Conservation (phyloP, 2,113 vertebrate genomes). For the Bos indicus region DNA sequence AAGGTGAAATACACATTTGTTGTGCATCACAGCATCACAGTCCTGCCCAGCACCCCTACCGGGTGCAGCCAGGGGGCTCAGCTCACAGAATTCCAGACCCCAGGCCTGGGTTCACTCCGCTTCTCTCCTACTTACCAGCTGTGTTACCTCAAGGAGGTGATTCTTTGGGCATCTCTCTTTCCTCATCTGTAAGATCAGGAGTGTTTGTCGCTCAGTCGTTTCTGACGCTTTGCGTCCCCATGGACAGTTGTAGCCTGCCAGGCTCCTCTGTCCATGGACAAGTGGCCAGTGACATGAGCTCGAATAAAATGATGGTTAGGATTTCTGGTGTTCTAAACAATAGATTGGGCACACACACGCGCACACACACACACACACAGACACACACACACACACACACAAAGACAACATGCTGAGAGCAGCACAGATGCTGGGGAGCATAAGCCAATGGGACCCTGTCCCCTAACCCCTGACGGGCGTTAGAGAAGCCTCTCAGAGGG, state of each 20-base stretch:
- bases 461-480: background rate
- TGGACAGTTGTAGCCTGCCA: rapidly evolving
- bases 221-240: background rate
- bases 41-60: background rate
- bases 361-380: rapidly evolving
- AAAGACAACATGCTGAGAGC: background rate
- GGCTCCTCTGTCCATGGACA: background rate
- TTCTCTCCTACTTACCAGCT: background rate
- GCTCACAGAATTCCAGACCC: background rate
- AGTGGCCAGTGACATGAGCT: background rate
- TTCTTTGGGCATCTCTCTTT: background rate
- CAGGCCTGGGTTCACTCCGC: background rate
- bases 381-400: background rate
- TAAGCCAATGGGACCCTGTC: background rate
- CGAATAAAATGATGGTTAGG: background rate
- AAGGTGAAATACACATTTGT: background rate
- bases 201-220: background rate
- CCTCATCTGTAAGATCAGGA: background rate
- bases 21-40: background rate
- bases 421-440: too few species aligned
- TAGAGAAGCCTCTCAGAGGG: background rate
- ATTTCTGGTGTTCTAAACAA: background rate
- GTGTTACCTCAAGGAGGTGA: background rate
- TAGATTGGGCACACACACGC: rapidly evolving
- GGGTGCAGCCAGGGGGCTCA: rapidly evolving